Conservation (phyloP, 2,797 vertebrate species). For the Coranthus polyacanthus region DNA sequence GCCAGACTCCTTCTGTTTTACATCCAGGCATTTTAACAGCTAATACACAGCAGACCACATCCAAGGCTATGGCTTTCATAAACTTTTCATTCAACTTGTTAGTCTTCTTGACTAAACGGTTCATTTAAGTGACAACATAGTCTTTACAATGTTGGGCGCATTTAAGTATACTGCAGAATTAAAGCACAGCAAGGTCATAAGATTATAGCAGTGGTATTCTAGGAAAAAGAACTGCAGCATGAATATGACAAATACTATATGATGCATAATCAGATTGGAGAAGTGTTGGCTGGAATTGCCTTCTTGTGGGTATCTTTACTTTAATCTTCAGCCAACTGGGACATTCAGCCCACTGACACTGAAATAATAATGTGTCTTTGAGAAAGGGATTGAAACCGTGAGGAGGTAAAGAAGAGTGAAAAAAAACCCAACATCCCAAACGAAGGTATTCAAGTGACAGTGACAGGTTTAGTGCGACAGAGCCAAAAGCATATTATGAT, state of each 20-base stretch:
- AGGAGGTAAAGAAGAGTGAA: conserved; percentile 17
- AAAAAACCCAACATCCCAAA: conserved; percentile 47
- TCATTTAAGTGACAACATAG: conserved; percentile 52
- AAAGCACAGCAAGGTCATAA: neutral
- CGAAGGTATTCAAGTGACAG: conserved; percentile 56
- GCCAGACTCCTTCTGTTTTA: conserved; percentile 37
- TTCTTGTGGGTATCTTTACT: conserved; percentile 54
- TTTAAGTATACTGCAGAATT: conserved; percentile 25
- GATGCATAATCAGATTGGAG: conserved; percentile 31
- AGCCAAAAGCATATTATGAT: conserved; percentile 63
- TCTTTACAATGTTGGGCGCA: conserved; percentile 34
- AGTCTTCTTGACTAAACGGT: conserved; percentile 49
- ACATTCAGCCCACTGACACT: conserved; percentile 45
- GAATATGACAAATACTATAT: conserved; percentile 9
- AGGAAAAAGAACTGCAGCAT: conserved; percentile 2
- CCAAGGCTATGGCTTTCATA: conserved; percentile 44
- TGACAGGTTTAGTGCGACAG: conserved; percentile 65
- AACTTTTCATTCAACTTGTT: conserved; percentile 31
- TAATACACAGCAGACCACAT: conserved; percentile 20
- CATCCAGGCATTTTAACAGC: conserved; percentile 36
- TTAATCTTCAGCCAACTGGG: conserved; percentile 63
- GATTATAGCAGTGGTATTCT: neutral
- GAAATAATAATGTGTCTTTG: conserved; percentile 51
- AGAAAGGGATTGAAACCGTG: conserved; percentile 55
- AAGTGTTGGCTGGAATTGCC: conserved; percentile 32